Evolutionary conservation across 1,140 invertebrate species (phyloP).

Genomic region (Eupristina koningsbergeri): DNA sequence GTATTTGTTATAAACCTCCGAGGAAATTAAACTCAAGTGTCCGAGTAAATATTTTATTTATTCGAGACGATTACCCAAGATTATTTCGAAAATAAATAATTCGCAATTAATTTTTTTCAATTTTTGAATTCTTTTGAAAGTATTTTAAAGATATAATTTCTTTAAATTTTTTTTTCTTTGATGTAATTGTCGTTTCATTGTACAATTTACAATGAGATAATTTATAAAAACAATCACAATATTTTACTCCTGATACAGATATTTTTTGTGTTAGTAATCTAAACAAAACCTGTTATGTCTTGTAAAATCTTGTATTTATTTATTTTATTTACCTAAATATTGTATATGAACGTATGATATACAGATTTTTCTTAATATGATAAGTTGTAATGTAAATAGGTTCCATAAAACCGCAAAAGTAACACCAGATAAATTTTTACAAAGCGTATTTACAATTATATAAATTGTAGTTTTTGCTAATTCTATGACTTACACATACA

Average conservation of each 20-base stretch:
- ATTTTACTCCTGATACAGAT: background rate
- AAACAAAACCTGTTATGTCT: background rate
- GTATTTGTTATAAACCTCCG: background rate
- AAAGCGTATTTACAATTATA: background rate
- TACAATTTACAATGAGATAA: no score
- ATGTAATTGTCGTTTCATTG: no score
- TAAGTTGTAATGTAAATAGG: background rate
- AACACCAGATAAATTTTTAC: background rate
- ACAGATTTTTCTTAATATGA: background rate
- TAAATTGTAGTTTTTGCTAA: background rate
- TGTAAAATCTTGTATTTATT: conserved; percentile 6
- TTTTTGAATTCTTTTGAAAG: no score
- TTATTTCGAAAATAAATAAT: no score
- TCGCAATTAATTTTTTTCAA: no score
- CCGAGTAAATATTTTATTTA: background rate
- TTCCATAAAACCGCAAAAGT: background rate
- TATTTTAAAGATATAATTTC: no score
- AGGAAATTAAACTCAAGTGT: background rate
- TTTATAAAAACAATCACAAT: background rate
- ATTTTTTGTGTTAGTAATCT: background rate
- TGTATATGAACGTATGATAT: background rate
- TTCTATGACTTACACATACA: background rate
- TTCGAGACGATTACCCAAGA: no score
- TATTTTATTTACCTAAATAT: background rate
- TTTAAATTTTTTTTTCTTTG: no score